Conservation (phyloP, 2,113 vertebrate genomes). For the Amia ocellicauda region DNA sequence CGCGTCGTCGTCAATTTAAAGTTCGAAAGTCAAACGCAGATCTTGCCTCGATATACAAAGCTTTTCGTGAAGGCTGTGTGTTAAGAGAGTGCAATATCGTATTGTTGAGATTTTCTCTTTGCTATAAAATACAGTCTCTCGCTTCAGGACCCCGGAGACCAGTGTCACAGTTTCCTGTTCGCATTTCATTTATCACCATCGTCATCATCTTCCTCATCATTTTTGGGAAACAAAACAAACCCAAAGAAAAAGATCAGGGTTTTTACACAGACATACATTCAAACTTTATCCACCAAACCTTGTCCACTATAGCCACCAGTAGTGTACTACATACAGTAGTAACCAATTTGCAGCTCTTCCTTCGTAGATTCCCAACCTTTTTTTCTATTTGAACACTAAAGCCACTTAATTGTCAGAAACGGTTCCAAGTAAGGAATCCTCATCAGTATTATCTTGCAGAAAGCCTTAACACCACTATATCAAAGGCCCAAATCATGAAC, state of each 20-base stretch:
- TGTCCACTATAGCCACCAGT: constrained; percentile 16
- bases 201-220: constrained; percentile 32
- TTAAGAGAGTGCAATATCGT: constrained; percentile 19
- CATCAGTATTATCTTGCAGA: neutral
- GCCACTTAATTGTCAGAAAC: constrained; percentile 11
- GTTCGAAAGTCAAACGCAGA: neutral
- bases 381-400: neutral
- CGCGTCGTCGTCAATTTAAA: constrained; percentile 8
- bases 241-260: constrained; percentile 18
- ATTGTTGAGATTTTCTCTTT: constrained; percentile 12
- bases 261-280: constrained; percentile 37
- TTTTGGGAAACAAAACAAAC: constrained; percentile 38
- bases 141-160: neutral
- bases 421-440: neutral
- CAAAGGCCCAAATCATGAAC: too few species aligned
- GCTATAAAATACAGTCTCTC: constrained; percentile 20
- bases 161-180: neutral
- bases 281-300: constrained; percentile 40
- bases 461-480: neutral
- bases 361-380: neutral
- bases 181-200: constrained; percentile 29
- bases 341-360: neutral
- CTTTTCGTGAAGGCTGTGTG: constrained; percentile 19
- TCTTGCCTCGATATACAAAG: constrained; percentile 7
- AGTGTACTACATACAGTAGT: constrained; percentile 7